A percentile compares a stretch with the other conserved stretches of the same genome.
These are phyloP conservation scores for Rhynchotus rufescens DNA, from an alignment of 2,797 vertebrate genomes.

Conservation along the genomic window DNA sequence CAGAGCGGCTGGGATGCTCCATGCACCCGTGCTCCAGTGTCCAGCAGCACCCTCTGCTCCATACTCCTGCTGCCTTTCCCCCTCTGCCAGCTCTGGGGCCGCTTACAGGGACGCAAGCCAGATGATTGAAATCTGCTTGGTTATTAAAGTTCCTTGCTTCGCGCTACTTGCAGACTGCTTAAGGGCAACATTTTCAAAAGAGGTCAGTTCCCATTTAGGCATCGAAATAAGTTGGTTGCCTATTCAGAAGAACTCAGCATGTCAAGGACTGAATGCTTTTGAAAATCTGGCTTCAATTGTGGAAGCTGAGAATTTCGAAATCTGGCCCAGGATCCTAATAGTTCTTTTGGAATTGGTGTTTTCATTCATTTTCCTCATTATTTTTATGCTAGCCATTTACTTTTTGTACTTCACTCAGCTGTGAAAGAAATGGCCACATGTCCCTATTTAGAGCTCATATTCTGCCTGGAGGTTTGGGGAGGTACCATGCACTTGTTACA, in stretches of 20 bases:
- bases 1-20: not conserved
- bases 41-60: rapidly evolving
- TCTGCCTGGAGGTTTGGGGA: slow-evolving; percentile 51
- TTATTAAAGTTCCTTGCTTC: slow-evolving; percentile 58
- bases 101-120: not conserved
- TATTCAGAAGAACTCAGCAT: slow-evolving; percentile 69
- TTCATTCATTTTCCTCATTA: slow-evolving; percentile 67
- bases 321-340: slow-evolving; percentile 54
- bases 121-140: slow-evolving; percentile 32
- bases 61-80: not conserved
- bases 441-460: slow-evolving; percentile 35
- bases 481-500: slow-evolving; percentile 49
- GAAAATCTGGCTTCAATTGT: slow-evolving; percentile 70
- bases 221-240: slow-evolving; percentile 61
- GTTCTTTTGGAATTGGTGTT: slow-evolving; percentile 65
- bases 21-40: rapidly evolving
- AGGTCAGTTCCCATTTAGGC: slow-evolving; percentile 65
- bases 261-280: slow-evolving; percentile 68
- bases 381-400: slow-evolving; percentile 65
- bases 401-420: slow-evolving; percentile 67
- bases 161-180: slow-evolving; percentile 46
- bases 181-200: slow-evolving; percentile 65
- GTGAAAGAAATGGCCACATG: slow-evolving; percentile 67
- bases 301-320: slow-evolving; percentile 71
- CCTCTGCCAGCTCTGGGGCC: rapidly evolving